Percentiles rank a stretch among this genome's conserved stretches.
Evolutionary conservation across 2,888 invertebrate genomes (phyloP).

Genomic region (Himalopsyche tibetana): DNA sequence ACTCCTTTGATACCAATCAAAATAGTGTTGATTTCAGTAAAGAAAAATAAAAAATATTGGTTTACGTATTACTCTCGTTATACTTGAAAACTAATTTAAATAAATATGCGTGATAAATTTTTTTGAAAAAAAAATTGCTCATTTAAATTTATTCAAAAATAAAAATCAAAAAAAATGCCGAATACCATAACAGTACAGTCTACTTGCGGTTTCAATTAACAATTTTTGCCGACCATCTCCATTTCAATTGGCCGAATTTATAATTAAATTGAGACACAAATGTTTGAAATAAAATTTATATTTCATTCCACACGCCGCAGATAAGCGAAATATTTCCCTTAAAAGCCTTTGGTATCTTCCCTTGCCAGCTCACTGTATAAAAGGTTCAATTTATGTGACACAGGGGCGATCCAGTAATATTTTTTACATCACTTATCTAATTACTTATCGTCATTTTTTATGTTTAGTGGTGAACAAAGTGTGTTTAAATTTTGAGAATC

Average conservation of each 20-base stretch:
- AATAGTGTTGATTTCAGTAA: too few species aligned
- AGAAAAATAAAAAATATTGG: too few species aligned
- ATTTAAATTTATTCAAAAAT: too few species aligned
- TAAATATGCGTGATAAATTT: too few species aligned
- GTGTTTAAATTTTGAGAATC: too few species aligned
- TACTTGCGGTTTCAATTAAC: too few species aligned
- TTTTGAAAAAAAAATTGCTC: too few species aligned
- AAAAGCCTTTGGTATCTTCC: conserved; percentile 10
- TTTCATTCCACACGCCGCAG: conserved; percentile 21
- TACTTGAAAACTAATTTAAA: too few species aligned
- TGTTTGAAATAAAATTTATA: neutral
- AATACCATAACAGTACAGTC: too few species aligned
- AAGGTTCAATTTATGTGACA: conserved; percentile 34
- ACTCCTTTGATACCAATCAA: too few species aligned
- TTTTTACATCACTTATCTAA: conserved; percentile 31
- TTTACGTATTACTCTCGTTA: too few species aligned
- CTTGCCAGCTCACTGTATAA: conserved; percentile 1
- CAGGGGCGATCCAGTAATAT: conserved; percentile 2
- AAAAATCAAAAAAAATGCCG: too few species aligned
- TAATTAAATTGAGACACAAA: conserved; percentile 10
- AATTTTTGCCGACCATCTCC: neutral
- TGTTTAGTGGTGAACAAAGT: neutral
- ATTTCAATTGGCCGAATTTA: neutral
- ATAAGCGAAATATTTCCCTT: conserved; percentile 7
- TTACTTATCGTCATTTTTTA: neutral